phyloP scores from a whole-genome alignment of 2,797 vertebrate genomes.

The Capromys pilorides region DNA sequence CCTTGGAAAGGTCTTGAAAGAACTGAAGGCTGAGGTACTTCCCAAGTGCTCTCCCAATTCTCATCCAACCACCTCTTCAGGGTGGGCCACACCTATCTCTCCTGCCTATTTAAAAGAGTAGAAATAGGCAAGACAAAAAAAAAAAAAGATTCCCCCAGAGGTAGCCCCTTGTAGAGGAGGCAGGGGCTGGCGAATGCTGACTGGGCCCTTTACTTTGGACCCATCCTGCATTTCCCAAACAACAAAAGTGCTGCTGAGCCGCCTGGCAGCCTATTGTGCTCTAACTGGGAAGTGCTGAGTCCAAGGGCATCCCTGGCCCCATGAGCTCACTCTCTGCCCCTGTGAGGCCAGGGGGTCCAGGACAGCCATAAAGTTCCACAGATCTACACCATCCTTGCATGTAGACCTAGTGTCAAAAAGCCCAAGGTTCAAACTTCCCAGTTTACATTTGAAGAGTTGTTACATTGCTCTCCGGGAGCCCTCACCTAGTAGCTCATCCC shows the following conservation, averaged over 20 bases:
- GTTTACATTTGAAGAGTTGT: neutral
- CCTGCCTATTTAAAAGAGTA: conserved; percentile 15
- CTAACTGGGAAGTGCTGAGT: conserved; percentile 91
- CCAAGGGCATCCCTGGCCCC: conserved; percentile 71
- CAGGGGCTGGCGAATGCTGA: conserved; percentile 87
- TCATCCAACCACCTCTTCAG: neutral
- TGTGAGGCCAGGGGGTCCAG: conserved; percentile 26
- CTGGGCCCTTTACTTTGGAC: conserved; percentile 90
- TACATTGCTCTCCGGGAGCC: neutral
- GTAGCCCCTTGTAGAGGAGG: conserved; percentile 69
- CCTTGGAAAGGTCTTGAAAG: neutral
- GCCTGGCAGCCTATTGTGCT: conserved; percentile 85
- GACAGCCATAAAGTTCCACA: neutral
- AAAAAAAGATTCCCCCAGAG: neutral
- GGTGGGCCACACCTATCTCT: neutral
- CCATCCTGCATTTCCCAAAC: conserved; percentile 85
- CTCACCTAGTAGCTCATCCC: neutral
- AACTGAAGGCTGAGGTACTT: neutral
- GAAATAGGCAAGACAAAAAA: neutral
- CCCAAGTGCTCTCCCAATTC: neutral
- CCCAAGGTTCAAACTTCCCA: neutral
- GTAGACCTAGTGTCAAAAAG: neutral
- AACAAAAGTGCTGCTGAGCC: conserved; percentile 85
- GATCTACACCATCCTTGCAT: neutral
- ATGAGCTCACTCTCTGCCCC: conserved; percentile 75